Evolutionary conservation across 2,888 invertebrate genomes (phyloP).

Genomic region (Ditula angustiorana): DNA sequence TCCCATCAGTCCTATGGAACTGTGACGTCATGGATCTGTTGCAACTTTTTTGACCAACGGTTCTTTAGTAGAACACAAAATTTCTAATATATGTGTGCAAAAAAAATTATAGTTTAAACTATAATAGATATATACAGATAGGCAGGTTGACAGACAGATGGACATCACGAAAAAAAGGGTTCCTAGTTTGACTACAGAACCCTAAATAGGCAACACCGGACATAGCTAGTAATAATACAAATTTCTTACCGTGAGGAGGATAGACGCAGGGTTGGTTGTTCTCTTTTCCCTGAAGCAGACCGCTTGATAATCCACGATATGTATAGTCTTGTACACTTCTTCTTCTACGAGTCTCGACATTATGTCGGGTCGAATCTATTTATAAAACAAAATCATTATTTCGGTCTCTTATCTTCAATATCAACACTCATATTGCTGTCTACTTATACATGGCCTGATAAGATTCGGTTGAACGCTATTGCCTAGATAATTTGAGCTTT

Average conservation of each 20-base stretch:
- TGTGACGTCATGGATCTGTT: too few relatives aligned
- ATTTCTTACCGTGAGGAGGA: conserved; percentile 86
- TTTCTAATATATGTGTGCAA: too few relatives aligned
- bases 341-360: conserved; percentile 91
- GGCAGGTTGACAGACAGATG: too few relatives aligned
- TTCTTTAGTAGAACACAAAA: too few relatives aligned
- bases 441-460: not conserved
- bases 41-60: too few relatives aligned
- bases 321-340: conserved; percentile 90
- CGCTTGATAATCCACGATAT: conserved; percentile 95
- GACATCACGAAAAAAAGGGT: too few relatives aligned
- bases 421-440: not conserved
- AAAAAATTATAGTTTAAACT: too few relatives aligned
- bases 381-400: conserved; percentile 24
- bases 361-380: conserved; percentile 87
- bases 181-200: too few relatives aligned
- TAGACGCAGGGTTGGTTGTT: conserved; percentile 86
- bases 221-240: too few relatives aligned
- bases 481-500: not conserved
- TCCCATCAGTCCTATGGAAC: too few relatives aligned
- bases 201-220: too few relatives aligned
- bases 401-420: conserved; percentile 1
- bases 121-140: too few relatives aligned
- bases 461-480: not conserved
- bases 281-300: conserved; percentile 92